These are phyloP conservation scores for Oryzias javanicus DNA, from an alignment of 2,113 vertebrate species.

Conservation along the genomic window DNA sequence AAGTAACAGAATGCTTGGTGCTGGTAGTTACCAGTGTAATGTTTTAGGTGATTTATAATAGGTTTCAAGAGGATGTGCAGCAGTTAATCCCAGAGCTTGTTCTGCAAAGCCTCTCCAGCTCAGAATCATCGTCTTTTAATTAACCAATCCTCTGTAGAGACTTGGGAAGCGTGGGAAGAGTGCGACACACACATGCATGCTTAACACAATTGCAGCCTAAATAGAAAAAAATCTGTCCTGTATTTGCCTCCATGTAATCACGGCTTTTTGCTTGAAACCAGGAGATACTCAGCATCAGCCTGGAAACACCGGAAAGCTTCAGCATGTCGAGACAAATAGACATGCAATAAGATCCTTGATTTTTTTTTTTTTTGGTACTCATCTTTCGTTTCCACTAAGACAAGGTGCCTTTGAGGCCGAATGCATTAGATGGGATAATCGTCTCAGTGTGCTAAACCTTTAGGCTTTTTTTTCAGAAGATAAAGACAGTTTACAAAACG, in stretches of 20 bases:
- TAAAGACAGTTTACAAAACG: conserved; percentile 32
- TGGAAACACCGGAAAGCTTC: conserved; percentile 11
- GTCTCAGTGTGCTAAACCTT: conserved; percentile 36
- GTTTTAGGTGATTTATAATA: conserved; percentile 36
- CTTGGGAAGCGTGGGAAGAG: conserved; percentile 52
- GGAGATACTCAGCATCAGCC: not conserved
- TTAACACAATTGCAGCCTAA: conserved; percentile 9
- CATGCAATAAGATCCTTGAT: conserved; percentile 10
- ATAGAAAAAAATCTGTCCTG: not conserved
- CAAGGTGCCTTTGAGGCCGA: conserved; percentile 53
- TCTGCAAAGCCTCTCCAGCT: conserved; percentile 39
- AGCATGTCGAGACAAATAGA: conserved; percentile 22
- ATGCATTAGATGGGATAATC: conserved; percentile 38
- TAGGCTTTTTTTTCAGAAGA: conserved; percentile 28
- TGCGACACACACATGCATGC: conserved; percentile 27
- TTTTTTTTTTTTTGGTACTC: conserved; percentile 6
- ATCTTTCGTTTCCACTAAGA: conserved; percentile 20
- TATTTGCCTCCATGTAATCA: conserved; percentile 3
- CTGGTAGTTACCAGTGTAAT: conserved; percentile 32
- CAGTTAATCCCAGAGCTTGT: conserved; percentile 38
- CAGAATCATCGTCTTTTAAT: conserved; percentile 59
- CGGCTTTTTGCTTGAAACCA: not conserved
- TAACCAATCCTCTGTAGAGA: conserved; percentile 47
- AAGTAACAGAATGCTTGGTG: conserved; percentile 25
- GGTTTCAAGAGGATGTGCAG: conserved; percentile 38